Conservation (phyloP, 2,888 invertebrate species). For the Drosophila percnosoma region DNA sequence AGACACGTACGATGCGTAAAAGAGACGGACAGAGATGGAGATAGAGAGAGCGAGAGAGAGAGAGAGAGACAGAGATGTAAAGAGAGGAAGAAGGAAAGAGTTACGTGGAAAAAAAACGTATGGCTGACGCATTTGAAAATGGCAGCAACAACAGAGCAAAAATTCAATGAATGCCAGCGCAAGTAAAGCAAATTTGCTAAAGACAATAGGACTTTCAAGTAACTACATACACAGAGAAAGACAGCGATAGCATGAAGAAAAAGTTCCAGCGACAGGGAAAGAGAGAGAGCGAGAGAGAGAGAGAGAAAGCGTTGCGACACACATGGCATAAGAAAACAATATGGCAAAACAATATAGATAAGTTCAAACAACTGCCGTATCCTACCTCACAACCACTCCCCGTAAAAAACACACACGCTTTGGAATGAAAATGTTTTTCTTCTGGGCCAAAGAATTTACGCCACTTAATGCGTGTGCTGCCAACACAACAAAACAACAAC, state of each 20-base stretch:
- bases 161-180: conserved; percentile 73
- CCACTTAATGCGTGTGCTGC: conserved; percentile 58
- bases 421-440: conserved; percentile 79
- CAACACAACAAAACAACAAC: conserved; percentile 13
- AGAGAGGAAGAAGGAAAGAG: neutral
- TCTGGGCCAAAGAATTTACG: conserved; percentile 66
- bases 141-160: conserved; percentile 42
- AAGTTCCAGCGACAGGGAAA: neutral
- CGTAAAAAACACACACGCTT: conserved; percentile 41
- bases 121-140: conserved; percentile 71
- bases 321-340: conserved; percentile 79
- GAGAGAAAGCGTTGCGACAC: conserved; percentile 53
- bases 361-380: conserved; percentile 75
- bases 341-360: conserved; percentile 82
- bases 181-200: conserved; percentile 79
- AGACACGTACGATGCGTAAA: conserved; percentile 69
- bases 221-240: conserved; percentile 37
- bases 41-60: neutral
- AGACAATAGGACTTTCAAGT: conserved; percentile 71
- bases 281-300: conserved; percentile 1
- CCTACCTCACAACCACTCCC: conserved; percentile 3
- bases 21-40: conserved; percentile 16
- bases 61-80: neutral
- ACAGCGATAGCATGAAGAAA: conserved; percentile 6
- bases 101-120: conserved; percentile 10